phyloP scores from a whole-genome alignment of 2,797 vertebrate genomes.

The Choloepus didactylus region DNA sequence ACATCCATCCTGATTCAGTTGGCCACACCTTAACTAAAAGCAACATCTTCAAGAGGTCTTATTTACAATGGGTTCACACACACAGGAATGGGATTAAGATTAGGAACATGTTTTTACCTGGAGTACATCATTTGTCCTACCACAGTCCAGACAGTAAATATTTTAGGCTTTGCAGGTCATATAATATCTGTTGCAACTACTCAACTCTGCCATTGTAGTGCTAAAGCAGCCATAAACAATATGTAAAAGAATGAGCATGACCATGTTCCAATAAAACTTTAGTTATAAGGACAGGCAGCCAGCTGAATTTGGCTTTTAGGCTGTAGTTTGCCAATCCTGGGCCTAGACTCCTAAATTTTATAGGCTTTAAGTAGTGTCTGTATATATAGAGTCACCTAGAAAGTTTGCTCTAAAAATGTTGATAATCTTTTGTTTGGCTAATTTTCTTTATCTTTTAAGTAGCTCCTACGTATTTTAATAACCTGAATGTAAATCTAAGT shows the following conservation, averaged over 20 bases:
- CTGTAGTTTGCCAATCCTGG: slow-evolving; percentile 37
- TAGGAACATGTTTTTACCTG: no score
- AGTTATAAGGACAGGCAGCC: slow-evolving; percentile 73
- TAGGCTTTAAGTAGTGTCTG: slow-evolving; percentile 57
- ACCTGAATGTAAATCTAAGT: slow-evolving; percentile 63
- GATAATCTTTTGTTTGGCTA: slow-evolving; percentile 69
- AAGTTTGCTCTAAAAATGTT: slow-evolving; percentile 66
- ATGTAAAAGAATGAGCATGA: slow-evolving; percentile 64
- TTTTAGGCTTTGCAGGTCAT: slow-evolving; percentile 61
- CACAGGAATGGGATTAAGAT: no score
- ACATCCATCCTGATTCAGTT: no score
- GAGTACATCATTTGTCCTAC: no score
- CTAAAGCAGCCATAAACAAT: slow-evolving; percentile 70
- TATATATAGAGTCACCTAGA: slow-evolving; percentile 65
- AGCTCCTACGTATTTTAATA: slow-evolving; percentile 73
- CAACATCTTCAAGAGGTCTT: no score
- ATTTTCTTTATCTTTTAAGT: slow-evolving; percentile 77
- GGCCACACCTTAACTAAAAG: no score
- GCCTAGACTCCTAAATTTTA: slow-evolving; percentile 68
- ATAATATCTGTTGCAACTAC: slow-evolving; percentile 50
- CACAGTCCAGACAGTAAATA: slow-evolving; percentile 18
- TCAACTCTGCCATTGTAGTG: slow-evolving; percentile 25
- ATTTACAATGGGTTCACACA: no score
- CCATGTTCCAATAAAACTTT: slow-evolving; percentile 73
- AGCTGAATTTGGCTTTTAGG: slow-evolving; percentile 57